A percentile compares a stretch with the other conserved stretches of the same genome.
phyloP scores from a whole-genome alignment of 2,797 vertebrate species.

The Hydrolagus colliei region DNA sequence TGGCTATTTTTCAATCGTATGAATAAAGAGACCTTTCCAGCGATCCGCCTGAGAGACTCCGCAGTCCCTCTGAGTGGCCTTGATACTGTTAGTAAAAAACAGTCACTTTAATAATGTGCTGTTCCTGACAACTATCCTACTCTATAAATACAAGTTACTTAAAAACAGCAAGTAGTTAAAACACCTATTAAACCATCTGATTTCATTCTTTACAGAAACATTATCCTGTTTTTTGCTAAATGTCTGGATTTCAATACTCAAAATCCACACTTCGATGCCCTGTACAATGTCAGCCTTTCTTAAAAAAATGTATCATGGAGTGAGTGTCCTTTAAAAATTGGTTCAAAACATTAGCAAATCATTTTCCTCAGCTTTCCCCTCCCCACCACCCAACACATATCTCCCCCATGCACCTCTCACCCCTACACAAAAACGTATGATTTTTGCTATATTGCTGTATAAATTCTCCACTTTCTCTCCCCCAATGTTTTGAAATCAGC shows the following conservation, averaged over 20 bases:
- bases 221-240: slow-evolving; percentile 18
- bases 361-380: background rate
- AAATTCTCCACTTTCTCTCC: background rate
- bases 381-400: too few species aligned
- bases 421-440: too few species aligned
- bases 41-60: slow-evolving; percentile 10
- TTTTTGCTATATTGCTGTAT: too few species aligned
- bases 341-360: slow-evolving; percentile 5
- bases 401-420: too few species aligned
- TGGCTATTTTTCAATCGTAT: background rate
- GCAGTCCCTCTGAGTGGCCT: background rate
- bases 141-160: slow-evolving; percentile 68
- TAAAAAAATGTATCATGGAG: background rate
- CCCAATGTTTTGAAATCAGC: background rate
- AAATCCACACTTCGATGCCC: slow-evolving; percentile 24
- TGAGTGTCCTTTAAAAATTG: background rate
- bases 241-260: slow-evolving; percentile 15
- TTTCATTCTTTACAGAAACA: slow-evolving; percentile 44
- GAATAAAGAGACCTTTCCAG: background rate
- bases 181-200: slow-evolving; percentile 65
- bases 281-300: slow-evolving; percentile 13
- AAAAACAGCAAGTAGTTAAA: slow-evolving; percentile 69
- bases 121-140: slow-evolving; percentile 57
- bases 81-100: slow-evolving; percentile 54
- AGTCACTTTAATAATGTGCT: slow-evolving; percentile 62